These are phyloP conservation scores for Cephus nigrinus DNA, from an alignment of 2,888 invertebrate genomes.

Conservation along the genomic window DNA sequence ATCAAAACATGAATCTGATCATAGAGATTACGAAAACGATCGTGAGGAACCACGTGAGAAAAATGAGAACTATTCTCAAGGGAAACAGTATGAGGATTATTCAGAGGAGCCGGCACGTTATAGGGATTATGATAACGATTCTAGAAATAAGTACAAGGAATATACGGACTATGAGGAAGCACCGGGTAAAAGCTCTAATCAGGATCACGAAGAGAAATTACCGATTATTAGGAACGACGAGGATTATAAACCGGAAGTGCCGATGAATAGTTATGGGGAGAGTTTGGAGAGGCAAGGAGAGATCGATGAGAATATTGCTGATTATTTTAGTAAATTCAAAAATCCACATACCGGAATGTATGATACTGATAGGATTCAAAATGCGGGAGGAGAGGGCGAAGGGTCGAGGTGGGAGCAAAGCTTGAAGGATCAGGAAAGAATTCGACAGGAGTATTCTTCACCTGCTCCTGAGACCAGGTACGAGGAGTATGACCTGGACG, in stretches of 20 bases:
- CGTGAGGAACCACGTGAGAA: slow-evolving; percentile 24
- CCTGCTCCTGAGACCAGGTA: slow-evolving; percentile 44
- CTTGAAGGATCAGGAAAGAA: slow-evolving; percentile 15
- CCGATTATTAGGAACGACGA: slow-evolving; percentile 31
- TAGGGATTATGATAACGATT: not conserved
- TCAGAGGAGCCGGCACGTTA: slow-evolving; percentile 13
- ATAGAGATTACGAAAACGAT: slow-evolving; percentile 5
- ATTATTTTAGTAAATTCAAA: slow-evolving; percentile 49
- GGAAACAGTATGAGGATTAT: slow-evolving; percentile 10
- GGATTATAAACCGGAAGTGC: slow-evolving; percentile 30
- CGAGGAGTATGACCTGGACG: slow-evolving; percentile 53
- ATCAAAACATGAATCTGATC: not conserved
- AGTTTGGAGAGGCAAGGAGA: slow-evolving; percentile 49
- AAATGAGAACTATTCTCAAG: slow-evolving; percentile 11
- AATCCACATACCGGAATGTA: slow-evolving; percentile 41
- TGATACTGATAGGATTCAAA: slow-evolving; percentile 26
- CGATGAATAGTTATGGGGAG: slow-evolving; percentile 60
- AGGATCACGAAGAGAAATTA: slow-evolving; percentile 18
- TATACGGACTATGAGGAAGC: not conserved
- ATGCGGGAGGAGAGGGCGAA: slow-evolving; percentile 14
- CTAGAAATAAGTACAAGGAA: not conserved
- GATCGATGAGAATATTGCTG: slow-evolving; percentile 52
- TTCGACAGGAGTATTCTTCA: slow-evolving; percentile 28
- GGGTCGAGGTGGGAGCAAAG: slow-evolving; percentile 13
- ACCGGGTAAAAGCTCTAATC: not conserved